Evolutionary conservation across 2,888 invertebrate genomes (phyloP).

Genomic region (Stomorhina lunata): DNA sequence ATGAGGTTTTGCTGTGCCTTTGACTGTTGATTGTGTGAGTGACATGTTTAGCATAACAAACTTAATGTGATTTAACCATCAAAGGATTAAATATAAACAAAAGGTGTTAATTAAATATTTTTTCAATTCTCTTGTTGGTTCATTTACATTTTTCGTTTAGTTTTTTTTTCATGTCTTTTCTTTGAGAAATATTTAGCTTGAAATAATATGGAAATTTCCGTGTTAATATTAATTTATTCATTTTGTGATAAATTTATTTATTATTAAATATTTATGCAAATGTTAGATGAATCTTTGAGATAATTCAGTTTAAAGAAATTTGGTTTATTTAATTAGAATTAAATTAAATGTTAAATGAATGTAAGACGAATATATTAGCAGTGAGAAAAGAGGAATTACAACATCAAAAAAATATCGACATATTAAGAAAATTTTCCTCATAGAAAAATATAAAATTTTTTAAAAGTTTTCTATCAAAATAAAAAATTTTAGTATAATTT

Average conservation of each 20-base stretch:
- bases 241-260: slow-evolving; percentile 35
- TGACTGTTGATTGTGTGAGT: slow-evolving; percentile 15
- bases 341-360: too few species aligned
- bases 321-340: too few species aligned
- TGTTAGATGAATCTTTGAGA: background rate
- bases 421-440: too few species aligned
- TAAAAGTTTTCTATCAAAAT: too few species aligned
- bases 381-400: too few species aligned
- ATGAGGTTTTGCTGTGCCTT: background rate
- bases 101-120: slow-evolving; percentile 66
- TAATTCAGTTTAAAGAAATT: too few species aligned
- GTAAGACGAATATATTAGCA: too few species aligned
- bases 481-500: too few species aligned
- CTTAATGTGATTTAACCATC: slow-evolving; percentile 65
- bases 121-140: slow-evolving; percentile 30
- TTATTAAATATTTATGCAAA: slow-evolving; percentile 24
- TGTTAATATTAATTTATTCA: slow-evolving; percentile 48
- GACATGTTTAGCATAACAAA: slow-evolving; percentile 61
- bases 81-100: slow-evolving; percentile 66
- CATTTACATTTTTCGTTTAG: slow-evolving; percentile 9
- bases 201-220: slow-evolving; percentile 45
- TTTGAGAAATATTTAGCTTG: slow-evolving; percentile 34
- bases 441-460: too few species aligned
- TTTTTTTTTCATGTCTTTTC: background rate
- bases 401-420: too few species aligned